These are phyloP conservation scores for Petrocephalus microphthalmus DNA, from an alignment of 2,113 vertebrate genomes.

Conservation along the genomic window DNA sequence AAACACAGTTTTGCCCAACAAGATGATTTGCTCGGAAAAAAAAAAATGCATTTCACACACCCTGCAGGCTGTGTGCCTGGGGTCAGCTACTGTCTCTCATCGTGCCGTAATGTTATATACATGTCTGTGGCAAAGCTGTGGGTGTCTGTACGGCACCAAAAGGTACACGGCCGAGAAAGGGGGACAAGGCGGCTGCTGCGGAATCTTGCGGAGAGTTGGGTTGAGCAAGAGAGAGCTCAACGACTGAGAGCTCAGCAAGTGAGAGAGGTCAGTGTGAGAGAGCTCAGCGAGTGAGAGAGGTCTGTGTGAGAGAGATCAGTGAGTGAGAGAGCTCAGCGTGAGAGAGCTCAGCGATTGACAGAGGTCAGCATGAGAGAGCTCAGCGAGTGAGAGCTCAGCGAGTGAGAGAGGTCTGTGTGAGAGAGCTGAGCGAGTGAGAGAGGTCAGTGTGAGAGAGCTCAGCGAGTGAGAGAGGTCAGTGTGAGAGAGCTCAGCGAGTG, in stretches of 20 bases:
- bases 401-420: too few species aligned
- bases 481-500: too few species aligned
- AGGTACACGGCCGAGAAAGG: not conserved
- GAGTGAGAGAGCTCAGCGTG: too few species aligned
- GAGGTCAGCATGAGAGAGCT: too few species aligned
- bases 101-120: not conserved
- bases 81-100: not conserved
- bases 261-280: not conserved
- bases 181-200: not conserved
- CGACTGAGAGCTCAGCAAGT: not conserved
- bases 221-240: not conserved
- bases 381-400: too few species aligned
- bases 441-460: too few species aligned
- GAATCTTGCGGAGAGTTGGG: not conserved
- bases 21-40: not conserved
- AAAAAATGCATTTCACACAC: not conserved
- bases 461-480: too few species aligned
- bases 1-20: not conserved
- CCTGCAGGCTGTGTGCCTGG: not conserved
- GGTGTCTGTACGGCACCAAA: not conserved
- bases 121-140: not conserved
- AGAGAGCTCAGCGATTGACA: too few species aligned
- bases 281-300: too few species aligned
- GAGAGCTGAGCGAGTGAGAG: too few species aligned
- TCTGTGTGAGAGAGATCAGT: too few species aligned